phyloP scores from a whole-genome alignment of 2,797 vertebrate genomes.

The Mareca penelope region DNA sequence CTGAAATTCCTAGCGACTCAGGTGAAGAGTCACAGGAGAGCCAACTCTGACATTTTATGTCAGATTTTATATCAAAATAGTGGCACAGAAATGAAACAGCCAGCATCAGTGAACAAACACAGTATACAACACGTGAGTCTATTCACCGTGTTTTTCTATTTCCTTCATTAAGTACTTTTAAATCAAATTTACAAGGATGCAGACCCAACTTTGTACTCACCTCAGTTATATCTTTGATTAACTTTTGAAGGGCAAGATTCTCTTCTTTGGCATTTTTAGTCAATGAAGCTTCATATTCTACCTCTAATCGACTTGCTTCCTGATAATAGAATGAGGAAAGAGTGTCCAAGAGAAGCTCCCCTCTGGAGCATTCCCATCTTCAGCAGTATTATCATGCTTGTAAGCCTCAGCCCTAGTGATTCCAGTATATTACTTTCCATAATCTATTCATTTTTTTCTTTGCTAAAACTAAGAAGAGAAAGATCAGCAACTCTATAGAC shows the following conservation, averaged over 20 bases:
- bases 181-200: neutral
- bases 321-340: conserved; percentile 49
- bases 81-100: neutral
- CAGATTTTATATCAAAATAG: neutral
- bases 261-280: conserved; percentile 69
- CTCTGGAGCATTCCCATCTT: neutral
- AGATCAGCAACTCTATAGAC: neutral
- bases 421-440: neutral
- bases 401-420: neutral
- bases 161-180: neutral
- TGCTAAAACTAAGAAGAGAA: neutral
- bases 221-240: conserved; percentile 75
- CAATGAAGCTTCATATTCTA: conserved; percentile 68
- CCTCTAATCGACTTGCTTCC: conserved; percentile 69
- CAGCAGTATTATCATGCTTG: neutral
- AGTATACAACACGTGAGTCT: neutral
- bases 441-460: neutral
- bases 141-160: neutral
- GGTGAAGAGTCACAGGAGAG: neutral
- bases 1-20: neutral
- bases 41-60: neutral
- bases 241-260: conserved; percentile 71
- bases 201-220: conserved; percentile 23
- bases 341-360: neutral
- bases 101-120: neutral